phyloP scores from a whole-genome alignment of 2,113 vertebrate species.

The Leuciscus idus region DNA sequence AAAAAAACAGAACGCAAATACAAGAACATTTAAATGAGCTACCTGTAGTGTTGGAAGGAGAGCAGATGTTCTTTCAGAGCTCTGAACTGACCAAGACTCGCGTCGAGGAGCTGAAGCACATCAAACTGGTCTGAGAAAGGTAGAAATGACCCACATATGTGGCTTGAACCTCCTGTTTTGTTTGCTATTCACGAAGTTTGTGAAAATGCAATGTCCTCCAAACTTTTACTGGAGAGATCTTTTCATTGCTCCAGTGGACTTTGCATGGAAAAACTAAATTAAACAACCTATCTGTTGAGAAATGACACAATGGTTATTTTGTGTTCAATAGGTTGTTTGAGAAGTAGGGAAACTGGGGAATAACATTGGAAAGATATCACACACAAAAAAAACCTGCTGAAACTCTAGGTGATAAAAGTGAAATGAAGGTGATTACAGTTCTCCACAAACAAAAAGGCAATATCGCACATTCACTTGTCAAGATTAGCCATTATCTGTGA shows the following conservation, averaged over 20 bases:
- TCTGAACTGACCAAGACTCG: background rate
- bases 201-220: background rate
- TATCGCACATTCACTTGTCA: conserved; percentile 6
- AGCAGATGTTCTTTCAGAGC: background rate
- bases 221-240: background rate
- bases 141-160: background rate
- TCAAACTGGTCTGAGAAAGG: background rate
- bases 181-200: background rate
- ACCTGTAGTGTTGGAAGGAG: background rate
- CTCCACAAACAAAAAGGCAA: conserved; percentile 48
- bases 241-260: background rate
- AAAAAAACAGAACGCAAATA: conserved; percentile 10
- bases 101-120: background rate
- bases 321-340: background rate
- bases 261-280: background rate
- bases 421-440: conserved; percentile 49
- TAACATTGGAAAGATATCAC: background rate
- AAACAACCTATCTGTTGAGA: background rate
- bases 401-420: conserved; percentile 19
- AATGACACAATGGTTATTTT: background rate
- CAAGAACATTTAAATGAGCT: conserved; percentile 22
- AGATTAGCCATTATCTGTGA: conserved; percentile 51
- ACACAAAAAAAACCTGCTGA: background rate
- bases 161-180: background rate
- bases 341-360: background rate